Conservation (phyloP, 2,113 vertebrate species). For the Platysteira castanea region DNA sequence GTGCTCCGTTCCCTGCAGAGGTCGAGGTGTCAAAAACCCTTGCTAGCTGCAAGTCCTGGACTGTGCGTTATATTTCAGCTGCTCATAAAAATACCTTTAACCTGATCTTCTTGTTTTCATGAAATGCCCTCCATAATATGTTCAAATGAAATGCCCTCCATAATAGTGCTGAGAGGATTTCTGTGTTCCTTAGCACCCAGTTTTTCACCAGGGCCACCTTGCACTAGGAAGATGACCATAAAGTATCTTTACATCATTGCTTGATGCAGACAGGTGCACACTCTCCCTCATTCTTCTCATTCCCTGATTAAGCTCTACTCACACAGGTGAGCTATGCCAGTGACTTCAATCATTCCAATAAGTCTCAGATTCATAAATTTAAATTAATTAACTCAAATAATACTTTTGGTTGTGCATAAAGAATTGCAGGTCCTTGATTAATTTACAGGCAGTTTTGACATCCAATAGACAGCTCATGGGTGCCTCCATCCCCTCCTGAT, state of each 20-base stretch:
- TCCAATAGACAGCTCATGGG: not conserved
- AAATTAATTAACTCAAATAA: not conserved
- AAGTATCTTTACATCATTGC: accelerated
- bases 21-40: not conserved
- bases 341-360: not conserved
- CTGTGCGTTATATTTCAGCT: not conserved
- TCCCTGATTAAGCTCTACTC: not conserved
- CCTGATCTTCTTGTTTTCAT: not conserved
- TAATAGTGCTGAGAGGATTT: not conserved
- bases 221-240: not conserved
- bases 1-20: not conserved
- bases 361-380: not conserved
- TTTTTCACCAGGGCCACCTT: not conserved
- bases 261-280: not conserved
- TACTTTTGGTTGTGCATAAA: not conserved
- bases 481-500: not conserved
- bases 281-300: not conserved
- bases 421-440: not conserved
- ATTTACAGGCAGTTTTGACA: not conserved
- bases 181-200: not conserved
- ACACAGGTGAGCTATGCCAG: not conserved
- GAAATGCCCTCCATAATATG: not conserved
- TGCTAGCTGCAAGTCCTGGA: not conserved
- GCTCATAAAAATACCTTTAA: not conserved
- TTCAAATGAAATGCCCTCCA: not conserved